Evolutionary conservation across 2,888 invertebrate genomes (phyloP), one percentile per base, ranked within the genome.

Genomic region (Blera fallax): DNA sequence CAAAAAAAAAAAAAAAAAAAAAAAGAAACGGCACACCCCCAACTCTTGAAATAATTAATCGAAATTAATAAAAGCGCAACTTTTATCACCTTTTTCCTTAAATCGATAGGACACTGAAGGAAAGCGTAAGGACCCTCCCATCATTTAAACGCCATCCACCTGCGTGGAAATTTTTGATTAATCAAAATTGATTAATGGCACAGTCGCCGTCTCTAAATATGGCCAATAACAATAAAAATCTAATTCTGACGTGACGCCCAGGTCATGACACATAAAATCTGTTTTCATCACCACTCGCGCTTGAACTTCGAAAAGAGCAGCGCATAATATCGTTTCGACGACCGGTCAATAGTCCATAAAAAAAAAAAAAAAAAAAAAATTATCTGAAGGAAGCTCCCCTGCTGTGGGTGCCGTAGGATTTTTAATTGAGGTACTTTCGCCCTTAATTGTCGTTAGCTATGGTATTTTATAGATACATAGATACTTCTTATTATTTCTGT

Each of bases 391-490:
- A 24, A 21, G 14, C 21, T 10, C 32, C 40, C 65, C 21, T 6
- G 1, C 64, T 21, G 32, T 3, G 40, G 16, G 11, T 1, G 29
- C 16, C 10, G 11, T 64, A 14, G 58, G 32, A 52, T 32, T 40
- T 69, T 76, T 82, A 82, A 82, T 76, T 82, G 76, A 64, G 69
- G 70, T 76, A 76, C 70, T 76, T 76, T 56, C 50, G 32, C 37
- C 48, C 54, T 32, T 64, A 48, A 81, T 50, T 67, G 77, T 67
- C 65, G 40, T 27, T 16, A 32, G 48, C 34, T 11, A 52, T 34
- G 74, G 48, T 45, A 10, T 24, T n/a, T 10, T 16, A 52, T 27
- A 40, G 16, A 50, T 34, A 18, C 21, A 18, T 48, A 16, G 65
- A 50, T 32, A 50, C 65, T 8, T 14, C 11, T 10, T 5, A 11